These are phyloP conservation scores for Heliconius nattereri DNA, from an alignment of 1,140 invertebrate species.

Conservation along the genomic window DNA sequence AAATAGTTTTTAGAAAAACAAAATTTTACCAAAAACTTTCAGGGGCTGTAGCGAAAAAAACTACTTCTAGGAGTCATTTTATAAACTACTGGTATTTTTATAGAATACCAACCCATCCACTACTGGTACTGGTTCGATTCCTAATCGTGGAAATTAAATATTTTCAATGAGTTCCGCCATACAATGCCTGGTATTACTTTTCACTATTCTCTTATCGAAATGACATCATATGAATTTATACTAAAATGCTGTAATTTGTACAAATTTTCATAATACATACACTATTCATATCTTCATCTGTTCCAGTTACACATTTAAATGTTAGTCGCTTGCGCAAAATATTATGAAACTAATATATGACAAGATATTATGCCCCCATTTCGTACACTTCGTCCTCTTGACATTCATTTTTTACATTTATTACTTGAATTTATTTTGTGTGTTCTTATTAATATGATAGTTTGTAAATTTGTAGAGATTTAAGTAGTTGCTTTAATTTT, in stretches of 20 bases:
- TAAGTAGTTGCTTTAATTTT: background rate
- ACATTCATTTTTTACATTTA: constrained; percentile 11
- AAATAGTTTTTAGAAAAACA: too few species aligned
- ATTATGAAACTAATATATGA: constrained; percentile 26
- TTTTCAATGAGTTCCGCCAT: too few species aligned
- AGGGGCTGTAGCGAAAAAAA: too few species aligned
- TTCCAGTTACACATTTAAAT: constrained; percentile 31
- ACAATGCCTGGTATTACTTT: background rate
- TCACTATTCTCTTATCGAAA: background rate
- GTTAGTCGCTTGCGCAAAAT: constrained; percentile 22
- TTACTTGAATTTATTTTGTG: background rate
- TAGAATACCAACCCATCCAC: too few species aligned
- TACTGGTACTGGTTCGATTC: too few species aligned
- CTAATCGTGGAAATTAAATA: too few species aligned
- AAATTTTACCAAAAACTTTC: too few species aligned
- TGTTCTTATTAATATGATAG: background rate
- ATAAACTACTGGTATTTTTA: too few species aligned
- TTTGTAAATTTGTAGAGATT: background rate
- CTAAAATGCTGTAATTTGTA: background rate
- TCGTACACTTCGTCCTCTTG: background rate
- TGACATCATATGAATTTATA: background rate
- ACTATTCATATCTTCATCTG: constrained; percentile 23
- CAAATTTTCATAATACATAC: constrained; percentile 1
- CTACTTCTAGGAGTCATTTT: too few species aligned
- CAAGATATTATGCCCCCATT: constrained; percentile 1